phyloP scores from a whole-genome alignment of 2,113 vertebrate genomes.

The Vidua chalybeata region DNA sequence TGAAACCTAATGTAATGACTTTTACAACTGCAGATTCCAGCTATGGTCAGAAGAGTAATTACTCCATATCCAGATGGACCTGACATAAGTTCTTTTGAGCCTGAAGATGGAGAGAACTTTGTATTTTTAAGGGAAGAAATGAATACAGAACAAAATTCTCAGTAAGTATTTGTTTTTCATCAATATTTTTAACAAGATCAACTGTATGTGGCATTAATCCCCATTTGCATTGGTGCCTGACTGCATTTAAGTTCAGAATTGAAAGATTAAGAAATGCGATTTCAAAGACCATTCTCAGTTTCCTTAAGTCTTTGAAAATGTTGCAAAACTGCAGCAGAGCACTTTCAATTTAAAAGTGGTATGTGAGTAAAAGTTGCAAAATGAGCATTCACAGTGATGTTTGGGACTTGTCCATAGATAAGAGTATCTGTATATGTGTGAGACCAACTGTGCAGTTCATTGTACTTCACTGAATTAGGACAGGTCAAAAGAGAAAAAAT shows the following conservation, averaged over 20 bases:
- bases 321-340: not conserved
- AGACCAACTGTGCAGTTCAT: not conserved
- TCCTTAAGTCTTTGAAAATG: not conserved
- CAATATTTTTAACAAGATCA: not conserved
- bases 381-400: not conserved
- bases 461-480: not conserved
- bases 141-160: slow-evolving; percentile 72
- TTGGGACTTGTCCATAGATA: not conserved
- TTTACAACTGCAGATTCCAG: slow-evolving; percentile 85
- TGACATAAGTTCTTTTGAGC: slow-evolving; percentile 86
- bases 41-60: slow-evolving; percentile 91
- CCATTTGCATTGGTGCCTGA: not conserved
- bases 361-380: not conserved
- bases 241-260: not conserved
- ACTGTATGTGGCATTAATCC: not conserved
- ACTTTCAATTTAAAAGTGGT: not conserved
- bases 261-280: not conserved
- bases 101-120: slow-evolving; percentile 79
- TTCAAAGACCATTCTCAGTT: not conserved
- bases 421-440: not conserved
- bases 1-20: not conserved
- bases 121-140: slow-evolving; percentile 74
- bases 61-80: slow-evolving; percentile 89
- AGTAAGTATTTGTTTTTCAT: slow-evolving; percentile 50
- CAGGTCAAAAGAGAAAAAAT: not conserved